These are phyloP conservation scores for Clarias gariepinus DNA, from an alignment of 2,113 vertebrate genomes.

Conservation along the genomic window DNA sequence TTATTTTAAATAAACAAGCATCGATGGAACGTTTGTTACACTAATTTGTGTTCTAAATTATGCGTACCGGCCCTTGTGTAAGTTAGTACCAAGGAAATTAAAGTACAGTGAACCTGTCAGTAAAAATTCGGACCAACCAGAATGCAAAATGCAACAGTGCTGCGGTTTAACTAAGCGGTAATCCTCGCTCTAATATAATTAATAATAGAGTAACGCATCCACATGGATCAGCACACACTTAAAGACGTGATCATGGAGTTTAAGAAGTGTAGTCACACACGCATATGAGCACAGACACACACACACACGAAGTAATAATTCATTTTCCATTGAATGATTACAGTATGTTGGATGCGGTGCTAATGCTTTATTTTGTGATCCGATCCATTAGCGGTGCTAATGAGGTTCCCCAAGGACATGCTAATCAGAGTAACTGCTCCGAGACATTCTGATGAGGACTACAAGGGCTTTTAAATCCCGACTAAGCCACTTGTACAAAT, in stretches of 20 bases:
- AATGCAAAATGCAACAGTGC: not conserved
- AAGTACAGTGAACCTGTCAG: not conserved
- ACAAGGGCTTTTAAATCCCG: not conserved
- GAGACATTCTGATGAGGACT: not conserved
- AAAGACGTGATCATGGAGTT: not conserved
- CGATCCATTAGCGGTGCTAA: constrained; percentile 14
- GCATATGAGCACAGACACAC: not conserved
- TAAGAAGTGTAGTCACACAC: not conserved
- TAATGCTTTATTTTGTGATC: constrained; percentile 6
- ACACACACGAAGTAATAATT: not conserved
- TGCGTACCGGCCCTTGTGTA: too few relatives aligned
- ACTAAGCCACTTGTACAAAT: not conserved
- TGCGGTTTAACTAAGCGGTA: not conserved
- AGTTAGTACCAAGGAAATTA: not conserved
- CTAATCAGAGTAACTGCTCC: constrained; percentile 7
- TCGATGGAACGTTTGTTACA: not conserved
- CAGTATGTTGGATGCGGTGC: not conserved
- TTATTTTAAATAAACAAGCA: not conserved
- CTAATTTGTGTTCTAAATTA: not conserved
- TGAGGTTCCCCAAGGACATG: not conserved
- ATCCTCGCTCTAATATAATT: not conserved
- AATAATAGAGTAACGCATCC: not conserved
- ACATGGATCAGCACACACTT: not conserved
- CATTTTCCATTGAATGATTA: not conserved
- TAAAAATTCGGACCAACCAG: not conserved